phyloP scores from a whole-genome alignment of 2,113 vertebrate genomes.

The Lycaon pictus region DNA sequence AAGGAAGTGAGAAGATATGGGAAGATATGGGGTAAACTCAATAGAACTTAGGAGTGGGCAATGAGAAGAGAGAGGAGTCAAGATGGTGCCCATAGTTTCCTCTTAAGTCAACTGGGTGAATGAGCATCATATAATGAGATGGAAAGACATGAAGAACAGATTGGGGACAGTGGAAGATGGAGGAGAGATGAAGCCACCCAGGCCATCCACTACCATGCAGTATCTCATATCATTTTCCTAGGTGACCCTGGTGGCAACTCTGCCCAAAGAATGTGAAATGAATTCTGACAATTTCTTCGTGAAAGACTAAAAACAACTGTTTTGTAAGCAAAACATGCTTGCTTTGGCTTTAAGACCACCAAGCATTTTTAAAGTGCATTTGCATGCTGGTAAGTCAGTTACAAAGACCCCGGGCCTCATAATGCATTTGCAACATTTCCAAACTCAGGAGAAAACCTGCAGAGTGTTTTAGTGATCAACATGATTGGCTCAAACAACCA shows the following conservation, averaged over 20 bases:
- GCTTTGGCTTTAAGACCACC: conserved; percentile 23
- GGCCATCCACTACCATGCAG: neutral
- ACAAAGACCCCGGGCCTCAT: neutral
- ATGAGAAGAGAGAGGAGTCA: neutral
- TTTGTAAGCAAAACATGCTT: conserved; percentile 25
- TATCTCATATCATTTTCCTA: neutral
- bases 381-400: conserved; percentile 46
- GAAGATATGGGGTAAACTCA: neutral
- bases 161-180: neutral
- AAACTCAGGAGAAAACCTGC: conserved; percentile 34
- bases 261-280: neutral
- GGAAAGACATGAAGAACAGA: neutral
- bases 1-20: neutral
- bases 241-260: neutral
- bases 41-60: neutral
- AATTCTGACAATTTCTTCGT: neutral
- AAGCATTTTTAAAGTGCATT: conserved; percentile 29
- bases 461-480: conserved; percentile 45
- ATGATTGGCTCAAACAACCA: conserved; percentile 57
- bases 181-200: neutral
- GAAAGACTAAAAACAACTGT: conserved; percentile 50
- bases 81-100: neutral
- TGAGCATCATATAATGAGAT: neutral
- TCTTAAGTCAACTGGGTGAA: neutral
- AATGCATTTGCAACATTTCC: conserved; percentile 40